A percentile compares a stretch with the other conserved stretches of the same genome.
phyloP scores from a whole-genome alignment of 1,140 invertebrate species.

The Drosophila tsacasi region DNA sequence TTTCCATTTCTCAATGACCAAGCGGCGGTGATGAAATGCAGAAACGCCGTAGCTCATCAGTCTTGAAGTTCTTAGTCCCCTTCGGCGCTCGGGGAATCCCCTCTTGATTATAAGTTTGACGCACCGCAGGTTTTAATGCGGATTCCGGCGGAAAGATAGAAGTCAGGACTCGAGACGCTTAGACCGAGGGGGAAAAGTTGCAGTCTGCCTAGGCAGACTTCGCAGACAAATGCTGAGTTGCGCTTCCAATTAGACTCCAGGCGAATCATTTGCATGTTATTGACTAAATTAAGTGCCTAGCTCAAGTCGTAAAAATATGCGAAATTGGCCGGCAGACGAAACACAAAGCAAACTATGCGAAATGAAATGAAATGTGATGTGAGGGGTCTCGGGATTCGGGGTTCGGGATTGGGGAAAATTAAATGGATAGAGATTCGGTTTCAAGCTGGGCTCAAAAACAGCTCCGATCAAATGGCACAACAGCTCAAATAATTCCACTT shows the following conservation, averaged over 20 bases:
- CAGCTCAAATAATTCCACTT: constrained; percentile 38
- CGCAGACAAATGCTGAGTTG: constrained; percentile 53
- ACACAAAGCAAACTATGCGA: constrained; percentile 57
- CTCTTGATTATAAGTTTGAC: constrained; percentile 63
- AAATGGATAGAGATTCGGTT: constrained; percentile 42
- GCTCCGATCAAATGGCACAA: constrained; percentile 20
- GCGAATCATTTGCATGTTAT: constrained; percentile 78
- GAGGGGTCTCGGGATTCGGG: not conserved
- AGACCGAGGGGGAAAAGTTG: constrained; percentile 32
- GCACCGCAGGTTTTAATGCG: constrained; percentile 59
- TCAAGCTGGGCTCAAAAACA: constrained; percentile 5
- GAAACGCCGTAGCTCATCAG: constrained; percentile 70
- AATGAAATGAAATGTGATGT: constrained; percentile 57
- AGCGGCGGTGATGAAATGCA: constrained; percentile 55
- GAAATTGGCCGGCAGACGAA: constrained; percentile 47
- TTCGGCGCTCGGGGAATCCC: constrained; percentile 35
- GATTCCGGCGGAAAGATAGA: constrained; percentile 30
- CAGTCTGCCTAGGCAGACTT: constrained; percentile 30
- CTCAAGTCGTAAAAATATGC: constrained; percentile 60
- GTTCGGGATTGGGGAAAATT: constrained; percentile 22
- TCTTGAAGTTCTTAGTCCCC: constrained; percentile 26
- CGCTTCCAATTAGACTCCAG: constrained; percentile 72
- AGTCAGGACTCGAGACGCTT: constrained; percentile 3
- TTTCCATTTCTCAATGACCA: constrained; percentile 21
- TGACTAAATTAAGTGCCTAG: constrained; percentile 76